Percentiles rank a stretch among this genome's conserved stretches.
Conservation (phyloP, 2,113 vertebrate species). For the Pteropus alecto region DNA sequence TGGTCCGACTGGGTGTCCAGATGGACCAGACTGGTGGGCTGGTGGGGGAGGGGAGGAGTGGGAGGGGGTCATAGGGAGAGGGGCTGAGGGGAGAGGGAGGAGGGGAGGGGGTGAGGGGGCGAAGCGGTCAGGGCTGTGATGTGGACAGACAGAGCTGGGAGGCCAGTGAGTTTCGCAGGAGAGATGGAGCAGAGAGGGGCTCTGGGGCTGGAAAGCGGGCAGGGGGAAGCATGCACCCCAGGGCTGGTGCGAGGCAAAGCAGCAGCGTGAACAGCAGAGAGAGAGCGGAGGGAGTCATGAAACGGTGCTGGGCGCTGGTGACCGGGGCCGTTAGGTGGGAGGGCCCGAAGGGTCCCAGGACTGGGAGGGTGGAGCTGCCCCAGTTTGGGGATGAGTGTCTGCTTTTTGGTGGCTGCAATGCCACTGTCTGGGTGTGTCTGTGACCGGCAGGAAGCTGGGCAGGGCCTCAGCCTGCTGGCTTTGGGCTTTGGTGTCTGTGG, state of each 20-base stretch:
- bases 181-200: not conserved
- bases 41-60: not conserved
- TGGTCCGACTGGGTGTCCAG: not conserved
- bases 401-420: not conserved
- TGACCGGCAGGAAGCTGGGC: constrained; percentile 35
- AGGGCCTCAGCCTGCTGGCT: not conserved
- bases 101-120: rapidly evolving
- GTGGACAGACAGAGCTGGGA: too few species aligned
- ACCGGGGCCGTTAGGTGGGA: not conserved
- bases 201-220: not conserved
- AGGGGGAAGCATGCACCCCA: rapidly evolving
- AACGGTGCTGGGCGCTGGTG: not conserved
- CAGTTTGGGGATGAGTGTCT: not conserved
- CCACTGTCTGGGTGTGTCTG: not conserved
- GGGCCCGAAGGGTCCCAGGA: not conserved
- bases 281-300: not conserved
- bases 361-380: not conserved
- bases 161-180: not conserved
- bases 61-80: not conserved
- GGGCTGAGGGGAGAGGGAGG: too few species aligned
- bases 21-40: not conserved
- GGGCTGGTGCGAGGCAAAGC: not conserved
- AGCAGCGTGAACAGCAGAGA: not conserved
- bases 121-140: not conserved
- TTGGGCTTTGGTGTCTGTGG: not conserved